Base-by-base conservation (phyloP, 1,140 invertebrate species). In the Drosophila watanabei region DNA sequence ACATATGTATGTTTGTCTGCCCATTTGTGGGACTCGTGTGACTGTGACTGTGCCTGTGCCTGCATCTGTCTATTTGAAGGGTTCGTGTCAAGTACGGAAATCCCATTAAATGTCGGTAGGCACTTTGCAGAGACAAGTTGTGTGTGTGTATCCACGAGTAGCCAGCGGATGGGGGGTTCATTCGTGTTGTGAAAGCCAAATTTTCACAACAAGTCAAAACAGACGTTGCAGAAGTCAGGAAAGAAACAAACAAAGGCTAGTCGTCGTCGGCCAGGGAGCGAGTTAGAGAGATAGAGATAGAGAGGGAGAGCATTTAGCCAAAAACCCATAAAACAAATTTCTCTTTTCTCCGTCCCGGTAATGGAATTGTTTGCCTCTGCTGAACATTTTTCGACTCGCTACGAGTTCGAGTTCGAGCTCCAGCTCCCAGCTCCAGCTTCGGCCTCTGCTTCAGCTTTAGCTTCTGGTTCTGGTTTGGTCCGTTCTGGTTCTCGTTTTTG, bases 191-290 rank as follows among this genome's bases (percentile, higher is more conserved):
- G 85, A 88, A 88, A 88, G 81, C 81, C 85, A 79, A 88, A 89
- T 85, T 89, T 88, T 89, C 85, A 85, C 85, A 87, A 87, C 83
- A 88, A 88, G 87, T 89, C 85, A 88, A 89, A 88, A 85, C 82
- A 86, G 68, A 79, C 73, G 51, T 57, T 63, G 66, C 49, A 69
- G 71, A 84, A 85, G 82, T 77, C 71, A 80, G 51, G 51, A 85
- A 69, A 72, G 66, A 62, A 71, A 54, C 76, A 83, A 88, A 76
- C 60, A 75, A 79, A 80, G 69, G 43, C 65, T 63, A 72, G 62
- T 57, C 62, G 48, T 37, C 52, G 52, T 56, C 65, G 48, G 59
- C 33, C 37, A 59, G 54, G 46, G 48, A 56, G 39, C 10, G 41
- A 57, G 64, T 69, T 43, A 62, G 45, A 43, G 54, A 59, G 57